These are phyloP conservation scores for Trematomus loennbergii DNA, from an alignment of 2,113 vertebrate species.

Conservation along the genomic window DNA sequence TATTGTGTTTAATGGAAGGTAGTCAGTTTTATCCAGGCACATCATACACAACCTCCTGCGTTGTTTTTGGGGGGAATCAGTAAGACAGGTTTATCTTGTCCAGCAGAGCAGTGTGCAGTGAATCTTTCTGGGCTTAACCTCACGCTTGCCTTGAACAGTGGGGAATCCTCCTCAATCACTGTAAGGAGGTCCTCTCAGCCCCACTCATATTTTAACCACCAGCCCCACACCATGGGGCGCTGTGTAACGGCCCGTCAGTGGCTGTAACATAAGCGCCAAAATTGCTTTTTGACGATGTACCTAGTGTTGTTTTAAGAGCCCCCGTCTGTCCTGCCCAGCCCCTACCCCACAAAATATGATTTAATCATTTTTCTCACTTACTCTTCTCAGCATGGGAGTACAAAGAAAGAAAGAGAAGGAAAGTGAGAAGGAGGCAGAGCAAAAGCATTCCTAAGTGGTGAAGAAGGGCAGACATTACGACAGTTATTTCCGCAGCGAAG, in stretches of 20 bases:
- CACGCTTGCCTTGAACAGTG: conserved; percentile 83
- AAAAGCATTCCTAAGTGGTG: conserved; percentile 81
- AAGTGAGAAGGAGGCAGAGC: conserved; percentile 48
- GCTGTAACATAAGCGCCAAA: conserved; percentile 83
- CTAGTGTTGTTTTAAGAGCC: conserved; percentile 85
- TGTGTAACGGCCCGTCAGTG: conserved; percentile 84
- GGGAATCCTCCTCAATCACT: conserved; percentile 90
- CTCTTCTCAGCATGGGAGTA: conserved; percentile 85
- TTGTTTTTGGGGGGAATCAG: conserved; percentile 67
- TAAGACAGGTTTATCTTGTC: conserved; percentile 87
- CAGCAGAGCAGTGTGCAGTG: conserved; percentile 85
- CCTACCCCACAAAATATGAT: conserved; percentile 70
- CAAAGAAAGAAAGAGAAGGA: conserved; percentile 42
- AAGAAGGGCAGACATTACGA: conserved; percentile 79
- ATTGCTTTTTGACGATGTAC: conserved; percentile 87
- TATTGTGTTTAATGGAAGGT: conserved; percentile 27
- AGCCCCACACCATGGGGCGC: conserved; percentile 81
- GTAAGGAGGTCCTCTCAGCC: conserved; percentile 85
- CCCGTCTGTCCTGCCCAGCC: conserved; percentile 58
- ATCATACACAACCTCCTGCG: background rate
- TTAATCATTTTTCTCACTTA: conserved; percentile 88
- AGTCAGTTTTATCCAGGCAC: background rate
- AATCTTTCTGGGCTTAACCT: conserved; percentile 82
- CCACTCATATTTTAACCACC: conserved; percentile 87
- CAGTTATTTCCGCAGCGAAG: conserved; percentile 75